Base-by-base conservation (phyloP, 1,140 invertebrate genomes). In the Hylaeus volcanicus region DNA sequence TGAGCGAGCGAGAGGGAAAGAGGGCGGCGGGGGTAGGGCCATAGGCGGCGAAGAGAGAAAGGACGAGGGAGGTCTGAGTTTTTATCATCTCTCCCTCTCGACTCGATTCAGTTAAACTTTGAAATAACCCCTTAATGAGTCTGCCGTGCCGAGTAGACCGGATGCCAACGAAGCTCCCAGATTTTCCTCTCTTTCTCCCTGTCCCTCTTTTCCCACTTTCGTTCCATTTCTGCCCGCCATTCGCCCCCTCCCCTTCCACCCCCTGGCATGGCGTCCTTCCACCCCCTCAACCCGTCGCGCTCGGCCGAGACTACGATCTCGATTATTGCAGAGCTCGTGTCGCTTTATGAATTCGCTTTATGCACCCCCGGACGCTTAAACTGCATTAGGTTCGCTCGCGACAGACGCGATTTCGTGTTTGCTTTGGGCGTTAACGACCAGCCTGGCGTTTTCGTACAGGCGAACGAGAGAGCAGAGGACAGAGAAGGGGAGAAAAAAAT, bases 81-180 rank as follows among this genome's bases (percentile, higher is more conserved):
- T 88, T 89, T 85, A 83, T 89, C 83, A 84, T 87, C 86, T 88
- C 81, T 88, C 81, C 85, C 89, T 86, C 83, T 85, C 80, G 84
- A 79, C 88, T 88, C 82, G 83, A 91, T 90, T 89, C 90, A 88
- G 84, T 90, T 91, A 91, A 90, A 90, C 89, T 91, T 91, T 89
- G 84, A 90, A 91, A 91, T 90, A 91, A 91, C 89, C 89, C 88
- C 86, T 91, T 90, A 91, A 91, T 91, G 88, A 91, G 89, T 88
- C 90, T 89, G 87, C 88, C 88, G 84, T 88, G 82, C 79, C 79
- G 84, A 82, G 85, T 86, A 87, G 84, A 87, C 89, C 82, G 85
- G 84, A 84, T 88, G 83, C 85, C 86, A 88, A 85, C 84, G 85
- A 89, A 83, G 86, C 80, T 85, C 82, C 84, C 82, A 84, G 88